phyloP scores from a whole-genome alignment of 1,140 invertebrate genomes.

The Aphis craccivora region DNA sequence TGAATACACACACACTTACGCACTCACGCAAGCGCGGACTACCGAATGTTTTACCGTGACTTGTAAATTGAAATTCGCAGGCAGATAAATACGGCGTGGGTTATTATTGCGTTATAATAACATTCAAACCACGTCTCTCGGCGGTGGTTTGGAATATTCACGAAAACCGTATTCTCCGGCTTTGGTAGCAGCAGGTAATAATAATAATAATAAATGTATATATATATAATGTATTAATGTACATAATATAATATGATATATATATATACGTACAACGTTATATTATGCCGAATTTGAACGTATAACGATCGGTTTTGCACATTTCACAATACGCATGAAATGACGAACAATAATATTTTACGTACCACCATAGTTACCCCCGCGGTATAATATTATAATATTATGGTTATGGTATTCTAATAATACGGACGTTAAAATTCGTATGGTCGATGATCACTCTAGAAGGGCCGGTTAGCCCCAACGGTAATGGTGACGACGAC shows the following conservation, averaged over 20 bases:
- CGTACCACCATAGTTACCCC: not conserved
- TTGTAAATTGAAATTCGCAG: conserved; percentile 3
- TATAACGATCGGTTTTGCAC: not conserved
- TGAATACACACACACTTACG: not conserved
- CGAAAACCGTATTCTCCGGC: not conserved
- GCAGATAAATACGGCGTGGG: not conserved
- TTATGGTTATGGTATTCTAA: too few species aligned
- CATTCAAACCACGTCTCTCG: not conserved
- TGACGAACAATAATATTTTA: not conserved
- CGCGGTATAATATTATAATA: too few species aligned
- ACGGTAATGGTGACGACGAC: not conserved
- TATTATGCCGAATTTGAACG: not conserved
- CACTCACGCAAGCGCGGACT: not conserved
- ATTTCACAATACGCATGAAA: not conserved
- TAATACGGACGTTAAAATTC: not conserved
- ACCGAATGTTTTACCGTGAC: not conserved
- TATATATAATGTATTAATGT: not conserved
- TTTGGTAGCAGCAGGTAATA: not conserved
- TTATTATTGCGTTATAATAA: conserved; percentile 18
- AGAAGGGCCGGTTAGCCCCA: too few species aligned
- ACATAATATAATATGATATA: not conserved
- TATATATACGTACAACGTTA: not conserved
- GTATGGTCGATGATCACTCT: not conserved
- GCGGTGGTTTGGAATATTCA: not conserved
- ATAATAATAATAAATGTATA: not conserved